Evolutionary conservation across 2,888 invertebrate species (phyloP).

Genomic region (Gymnoscelis rufifasciata): DNA sequence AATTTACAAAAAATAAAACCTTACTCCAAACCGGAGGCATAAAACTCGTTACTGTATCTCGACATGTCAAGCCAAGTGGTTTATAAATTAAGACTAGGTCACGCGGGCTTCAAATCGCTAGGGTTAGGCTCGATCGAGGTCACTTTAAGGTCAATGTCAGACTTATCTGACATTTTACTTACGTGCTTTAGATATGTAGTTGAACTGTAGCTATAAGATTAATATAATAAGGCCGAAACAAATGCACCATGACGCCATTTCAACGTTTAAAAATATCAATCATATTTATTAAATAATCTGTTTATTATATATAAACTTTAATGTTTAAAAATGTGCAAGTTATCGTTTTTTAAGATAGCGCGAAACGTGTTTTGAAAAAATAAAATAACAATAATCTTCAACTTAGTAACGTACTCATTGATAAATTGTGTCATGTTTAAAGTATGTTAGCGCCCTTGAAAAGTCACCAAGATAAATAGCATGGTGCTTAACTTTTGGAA

Average conservation of each 20-base stretch:
- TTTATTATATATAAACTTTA: too few relatives aligned
- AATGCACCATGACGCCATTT: slow-evolving; percentile 36
- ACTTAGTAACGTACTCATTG: background rate
- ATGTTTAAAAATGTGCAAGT: background rate
- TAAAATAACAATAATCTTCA: background rate
- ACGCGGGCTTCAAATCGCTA: slow-evolving; percentile 25
- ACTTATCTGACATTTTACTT: slow-evolving; percentile 7
- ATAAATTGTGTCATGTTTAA: slow-evolving; percentile 15
- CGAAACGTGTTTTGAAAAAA: background rate
- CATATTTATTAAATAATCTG: too few relatives aligned
- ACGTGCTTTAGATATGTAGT: background rate
- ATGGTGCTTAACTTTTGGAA: slow-evolving; percentile 4
- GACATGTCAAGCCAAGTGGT: slow-evolving; percentile 12
- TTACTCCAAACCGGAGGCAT: slow-evolving; percentile 4
- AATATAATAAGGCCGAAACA: slow-evolving; percentile 5
- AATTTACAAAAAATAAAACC: background rate
- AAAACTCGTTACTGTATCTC: slow-evolving; percentile 8
- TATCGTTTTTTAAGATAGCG: background rate
- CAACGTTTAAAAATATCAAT: too few relatives aligned
- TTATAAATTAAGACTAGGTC: slow-evolving; percentile 21
- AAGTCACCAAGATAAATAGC: slow-evolving; percentile 15
- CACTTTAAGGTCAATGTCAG: slow-evolving; percentile 26
- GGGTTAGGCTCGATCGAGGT: slow-evolving; percentile 27
- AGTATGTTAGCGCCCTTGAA: slow-evolving; percentile 15
- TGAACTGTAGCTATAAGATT: background rate